Evolutionary conservation across 2,797 vertebrate genomes (phyloP).

Genomic region (Perodicticus potto): DNA sequence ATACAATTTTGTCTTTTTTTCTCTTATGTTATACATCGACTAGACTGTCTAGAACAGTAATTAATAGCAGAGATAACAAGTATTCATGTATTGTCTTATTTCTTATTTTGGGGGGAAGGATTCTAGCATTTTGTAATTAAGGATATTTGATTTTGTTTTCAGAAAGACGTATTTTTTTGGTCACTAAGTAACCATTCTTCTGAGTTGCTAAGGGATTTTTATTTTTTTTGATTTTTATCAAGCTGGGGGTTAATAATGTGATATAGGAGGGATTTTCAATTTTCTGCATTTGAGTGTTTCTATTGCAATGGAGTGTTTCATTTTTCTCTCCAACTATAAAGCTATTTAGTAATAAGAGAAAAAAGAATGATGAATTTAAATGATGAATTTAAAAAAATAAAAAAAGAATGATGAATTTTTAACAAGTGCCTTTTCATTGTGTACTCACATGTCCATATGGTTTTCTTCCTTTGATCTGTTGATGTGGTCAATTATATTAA

Average conservation of each 20-base stretch:
- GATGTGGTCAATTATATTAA: slow-evolving; percentile 79
- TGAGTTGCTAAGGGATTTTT: slow-evolving; percentile 27
- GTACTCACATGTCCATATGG: slow-evolving; percentile 77
- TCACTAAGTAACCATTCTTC: slow-evolving; percentile 47
- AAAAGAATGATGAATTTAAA: background rate
- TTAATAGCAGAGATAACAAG: background rate
- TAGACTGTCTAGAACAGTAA: background rate
- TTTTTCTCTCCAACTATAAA: slow-evolving; percentile 32
- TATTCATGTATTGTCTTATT: slow-evolving; percentile 52
- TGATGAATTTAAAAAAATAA: slow-evolving; percentile 72
- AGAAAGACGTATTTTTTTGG: background rate
- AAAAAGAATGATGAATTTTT: slow-evolving; percentile 74
- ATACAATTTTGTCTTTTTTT: background rate
- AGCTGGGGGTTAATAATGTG: slow-evolving; percentile 35
- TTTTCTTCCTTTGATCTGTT: slow-evolving; percentile 82
- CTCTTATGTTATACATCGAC: background rate
- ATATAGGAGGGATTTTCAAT: slow-evolving; percentile 1
- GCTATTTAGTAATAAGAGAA: slow-evolving; percentile 58
- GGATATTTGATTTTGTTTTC: slow-evolving; percentile 65
- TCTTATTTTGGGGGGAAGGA: slow-evolving; percentile 56
- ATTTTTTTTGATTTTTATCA: slow-evolving; percentile 5
- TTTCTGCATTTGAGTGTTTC: slow-evolving; percentile 61
- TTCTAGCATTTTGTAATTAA: slow-evolving; percentile 47
- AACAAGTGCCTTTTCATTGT: slow-evolving; percentile 81
- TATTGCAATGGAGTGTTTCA: background rate